A percentile compares a stretch with the other conserved stretches of the same genome.
Evolutionary conservation across 1,140 invertebrate species (phyloP).

Genomic region (Drosophila biarmipes): DNA sequence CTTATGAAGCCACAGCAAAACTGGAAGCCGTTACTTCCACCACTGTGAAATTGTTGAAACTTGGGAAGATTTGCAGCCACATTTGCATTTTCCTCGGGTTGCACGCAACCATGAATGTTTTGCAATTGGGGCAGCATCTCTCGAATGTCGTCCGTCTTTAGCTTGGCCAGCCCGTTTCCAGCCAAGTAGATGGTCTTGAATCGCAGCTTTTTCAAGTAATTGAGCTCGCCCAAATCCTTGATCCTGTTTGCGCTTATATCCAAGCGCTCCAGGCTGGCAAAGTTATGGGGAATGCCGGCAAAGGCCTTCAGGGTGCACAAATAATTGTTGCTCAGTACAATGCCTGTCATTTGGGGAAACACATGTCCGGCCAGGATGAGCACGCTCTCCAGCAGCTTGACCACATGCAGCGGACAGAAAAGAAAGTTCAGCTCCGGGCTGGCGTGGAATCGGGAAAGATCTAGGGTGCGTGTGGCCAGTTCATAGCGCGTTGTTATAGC

Average conservation of each 20-base stretch:
- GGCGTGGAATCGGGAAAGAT: slow-evolving; percentile 43
- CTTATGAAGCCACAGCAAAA: slow-evolving; percentile 19
- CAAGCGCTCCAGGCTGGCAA: slow-evolving; percentile 27
- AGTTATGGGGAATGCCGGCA: background rate
- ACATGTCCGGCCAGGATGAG: background rate
- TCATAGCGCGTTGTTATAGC: slow-evolving; percentile 34
- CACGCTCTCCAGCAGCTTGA: slow-evolving; percentile 7
- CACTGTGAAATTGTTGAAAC: background rate
- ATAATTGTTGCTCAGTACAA: slow-evolving; percentile 44
- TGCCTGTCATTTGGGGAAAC: background rate
- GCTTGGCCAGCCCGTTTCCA: slow-evolving; percentile 37
- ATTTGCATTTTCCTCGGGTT: background rate
- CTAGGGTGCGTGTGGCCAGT: background rate
- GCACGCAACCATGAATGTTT: slow-evolving; percentile 8
- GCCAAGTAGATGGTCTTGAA: slow-evolving; percentile 17
- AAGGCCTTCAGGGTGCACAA: slow-evolving; percentile 45
- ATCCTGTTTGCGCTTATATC: slow-evolving; percentile 50
- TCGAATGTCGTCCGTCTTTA: background rate
- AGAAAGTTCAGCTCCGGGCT: slow-evolving; percentile 4
- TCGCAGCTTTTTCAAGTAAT: slow-evolving; percentile 2
- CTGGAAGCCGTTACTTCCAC: background rate
- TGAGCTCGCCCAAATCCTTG: slow-evolving; percentile 16
- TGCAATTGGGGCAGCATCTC: slow-evolving; percentile 24
- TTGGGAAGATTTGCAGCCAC: background rate
- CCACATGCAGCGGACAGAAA: slow-evolving; percentile 43